Evolutionary conservation across 2,797 vertebrate species (phyloP).

Genomic region (Sebastes cheni): DNA sequence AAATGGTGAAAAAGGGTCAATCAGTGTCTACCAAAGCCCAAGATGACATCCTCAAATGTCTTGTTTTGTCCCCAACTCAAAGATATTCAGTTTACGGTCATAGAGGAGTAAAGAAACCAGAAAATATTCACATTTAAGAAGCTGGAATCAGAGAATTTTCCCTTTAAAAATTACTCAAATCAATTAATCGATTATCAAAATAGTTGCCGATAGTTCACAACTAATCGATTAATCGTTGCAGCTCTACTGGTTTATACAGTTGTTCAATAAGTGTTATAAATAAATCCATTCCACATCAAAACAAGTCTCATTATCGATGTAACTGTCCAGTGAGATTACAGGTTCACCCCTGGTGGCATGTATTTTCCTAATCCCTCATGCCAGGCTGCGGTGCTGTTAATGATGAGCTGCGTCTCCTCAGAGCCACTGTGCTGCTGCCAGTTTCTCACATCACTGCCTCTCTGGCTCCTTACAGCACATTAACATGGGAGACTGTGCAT

Average conservation of each 20-base stretch:
- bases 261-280: background rate
- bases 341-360: constrained; percentile 28
- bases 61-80: too few relatives aligned
- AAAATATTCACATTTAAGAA: too few relatives aligned
- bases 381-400: constrained; percentile 38
- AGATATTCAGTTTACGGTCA: too few relatives aligned
- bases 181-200: too few relatives aligned
- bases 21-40: too few relatives aligned
- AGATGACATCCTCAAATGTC: too few relatives aligned
- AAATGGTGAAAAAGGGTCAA: too few relatives aligned
- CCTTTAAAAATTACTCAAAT: too few relatives aligned
- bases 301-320: constrained; percentile 25
- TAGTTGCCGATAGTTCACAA: too few relatives aligned
- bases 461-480: constrained; percentile 63
- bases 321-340: constrained; percentile 24
- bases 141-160: too few relatives aligned
- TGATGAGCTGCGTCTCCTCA: constrained; percentile 37
- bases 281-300: constrained; percentile 21
- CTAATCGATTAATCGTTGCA: too few relatives aligned
- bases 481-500: constrained; percentile 58
- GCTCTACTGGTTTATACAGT: background rate
- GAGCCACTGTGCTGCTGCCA: constrained; percentile 45
- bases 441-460: constrained; percentile 63
- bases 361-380: constrained; percentile 45
- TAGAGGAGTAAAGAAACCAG: too few relatives aligned